Conservation (phyloP, 2,888 invertebrate genomes). For the Chaetogeoica ovagalla region DNA sequence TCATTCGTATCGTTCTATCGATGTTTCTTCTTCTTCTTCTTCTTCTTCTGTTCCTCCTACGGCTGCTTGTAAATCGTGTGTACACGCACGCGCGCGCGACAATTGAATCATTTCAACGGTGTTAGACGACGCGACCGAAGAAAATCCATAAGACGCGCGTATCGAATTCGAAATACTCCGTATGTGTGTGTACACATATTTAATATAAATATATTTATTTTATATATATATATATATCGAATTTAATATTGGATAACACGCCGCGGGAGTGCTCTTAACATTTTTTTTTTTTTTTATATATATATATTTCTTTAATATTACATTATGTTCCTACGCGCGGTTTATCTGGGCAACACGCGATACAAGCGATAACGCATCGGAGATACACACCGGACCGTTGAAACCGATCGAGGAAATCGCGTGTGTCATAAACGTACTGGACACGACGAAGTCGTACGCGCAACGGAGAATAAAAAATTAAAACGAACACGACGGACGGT, state of each 20-base stretch:
- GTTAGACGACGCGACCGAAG: too few relatives aligned
- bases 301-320: neutral
- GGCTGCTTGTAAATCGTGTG: too few relatives aligned
- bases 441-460: neutral
- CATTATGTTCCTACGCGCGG: slow-evolving; percentile 3
- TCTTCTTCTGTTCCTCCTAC: too few relatives aligned
- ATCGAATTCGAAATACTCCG: too few relatives aligned
- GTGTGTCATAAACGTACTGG: neutral
- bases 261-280: slow-evolving; percentile 34
- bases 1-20: too few relatives aligned
- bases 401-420: slow-evolving; percentile 30
- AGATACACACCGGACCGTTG: neutral
- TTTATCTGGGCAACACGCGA: neutral
- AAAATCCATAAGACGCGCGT: too few relatives aligned
- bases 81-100: too few relatives aligned
- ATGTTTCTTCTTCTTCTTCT: too few relatives aligned
- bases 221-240: too few relatives aligned
- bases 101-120: too few relatives aligned
- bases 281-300: neutral
- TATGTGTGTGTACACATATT: neutral
- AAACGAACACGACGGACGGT: too few relatives aligned
- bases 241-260: neutral
- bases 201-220: neutral
- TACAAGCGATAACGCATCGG: slow-evolving; percentile 20
- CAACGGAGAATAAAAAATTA: too few relatives aligned